phyloP scores from a whole-genome alignment of 2,797 vertebrate genomes.

The Micromesistius poutassou region DNA sequence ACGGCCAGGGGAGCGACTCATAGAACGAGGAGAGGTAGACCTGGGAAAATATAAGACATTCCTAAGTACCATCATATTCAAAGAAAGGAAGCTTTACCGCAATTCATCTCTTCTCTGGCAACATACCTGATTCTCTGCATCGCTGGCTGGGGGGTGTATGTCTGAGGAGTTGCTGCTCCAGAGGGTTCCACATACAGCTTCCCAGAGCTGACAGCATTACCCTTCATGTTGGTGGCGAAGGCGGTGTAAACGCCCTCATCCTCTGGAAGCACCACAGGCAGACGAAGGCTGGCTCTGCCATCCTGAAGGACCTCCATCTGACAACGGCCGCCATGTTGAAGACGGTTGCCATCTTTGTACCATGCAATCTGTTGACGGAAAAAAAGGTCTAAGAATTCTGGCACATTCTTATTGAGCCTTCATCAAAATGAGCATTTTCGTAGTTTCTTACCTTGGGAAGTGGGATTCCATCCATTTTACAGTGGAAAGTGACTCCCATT shows the following conservation, averaged over 20 bases:
- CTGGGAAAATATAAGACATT: conserved; percentile 45
- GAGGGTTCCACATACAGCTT: conserved; percentile 92
- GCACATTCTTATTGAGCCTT: neutral
- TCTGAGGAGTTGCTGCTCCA: conserved; percentile 76
- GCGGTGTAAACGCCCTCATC: conserved; percentile 96
- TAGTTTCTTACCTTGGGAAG: conserved; percentile 84
- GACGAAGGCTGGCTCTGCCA: conserved; percentile 86
- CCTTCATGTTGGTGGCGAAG: conserved; percentile 88
- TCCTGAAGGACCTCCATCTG: conserved; percentile 90
- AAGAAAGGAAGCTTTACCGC: neutral
- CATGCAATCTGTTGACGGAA: conserved; percentile 81
- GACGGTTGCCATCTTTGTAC: conserved; percentile 96
- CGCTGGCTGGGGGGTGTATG: conserved; percentile 83
- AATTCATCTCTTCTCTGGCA: neutral
- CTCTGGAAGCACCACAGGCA: conserved; percentile 88
- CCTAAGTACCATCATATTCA: neutral
- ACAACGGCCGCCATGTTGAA: conserved; percentile 80
- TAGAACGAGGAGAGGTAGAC: conserved; percentile 89
- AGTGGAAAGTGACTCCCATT: conserved; percentile 93
- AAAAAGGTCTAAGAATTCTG: neutral
- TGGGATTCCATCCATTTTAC: conserved; percentile 87
- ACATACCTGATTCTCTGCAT: conserved; percentile 86
- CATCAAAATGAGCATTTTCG: neutral
- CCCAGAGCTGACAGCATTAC: conserved; percentile 92
- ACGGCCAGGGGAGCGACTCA: conserved; percentile 81